Percentiles rank a stretch among this genome's conserved stretches.
Conservation (phyloP, 2,888 invertebrate species). For the Acrobasis repandana region DNA sequence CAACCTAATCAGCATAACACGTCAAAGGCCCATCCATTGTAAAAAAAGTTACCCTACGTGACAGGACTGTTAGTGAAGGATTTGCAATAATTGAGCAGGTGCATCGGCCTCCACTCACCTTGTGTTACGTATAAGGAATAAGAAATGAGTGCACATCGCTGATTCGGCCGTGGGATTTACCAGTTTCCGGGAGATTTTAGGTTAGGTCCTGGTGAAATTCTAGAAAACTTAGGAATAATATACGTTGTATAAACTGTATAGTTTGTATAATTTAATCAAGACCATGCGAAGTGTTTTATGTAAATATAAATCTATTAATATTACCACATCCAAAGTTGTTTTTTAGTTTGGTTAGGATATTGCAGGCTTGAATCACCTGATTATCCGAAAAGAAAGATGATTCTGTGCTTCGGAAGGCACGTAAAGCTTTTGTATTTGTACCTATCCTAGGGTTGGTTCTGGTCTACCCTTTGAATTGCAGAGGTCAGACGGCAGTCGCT, state of each 20-base stretch:
- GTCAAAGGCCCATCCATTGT: conserved; percentile 44
- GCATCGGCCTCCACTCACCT: conserved; percentile 75
- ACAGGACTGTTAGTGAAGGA: conserved; percentile 55
- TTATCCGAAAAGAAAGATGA: too few relatives aligned
- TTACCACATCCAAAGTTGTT: too few relatives aligned
- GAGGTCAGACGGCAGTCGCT: too few relatives aligned
- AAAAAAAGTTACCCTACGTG: conserved; percentile 52
- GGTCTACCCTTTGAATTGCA: too few relatives aligned
- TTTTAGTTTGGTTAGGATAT: too few relatives aligned
- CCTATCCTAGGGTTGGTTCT: too few relatives aligned
- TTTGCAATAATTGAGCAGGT: conserved; percentile 70
- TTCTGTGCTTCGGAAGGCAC: too few relatives aligned
- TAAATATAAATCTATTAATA: too few relatives aligned
- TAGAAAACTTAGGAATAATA: background rate
- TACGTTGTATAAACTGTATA: background rate
- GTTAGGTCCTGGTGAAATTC: conserved; percentile 19
- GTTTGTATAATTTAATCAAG: too few relatives aligned
- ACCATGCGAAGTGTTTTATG: too few relatives aligned
- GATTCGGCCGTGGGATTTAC: conserved; percentile 38
- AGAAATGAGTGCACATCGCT: conserved; percentile 45
- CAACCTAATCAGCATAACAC: conserved; percentile 60
- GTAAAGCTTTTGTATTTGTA: too few relatives aligned
- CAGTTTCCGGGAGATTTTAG: conserved; percentile 29
- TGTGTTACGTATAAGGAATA: conserved; percentile 64
- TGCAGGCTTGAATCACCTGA: too few relatives aligned